Evolutionary conservation across 2,797 vertebrate species (phyloP), one percentile per base, ranked within the genome.

Genomic region (Poecilia gillii): DNA sequence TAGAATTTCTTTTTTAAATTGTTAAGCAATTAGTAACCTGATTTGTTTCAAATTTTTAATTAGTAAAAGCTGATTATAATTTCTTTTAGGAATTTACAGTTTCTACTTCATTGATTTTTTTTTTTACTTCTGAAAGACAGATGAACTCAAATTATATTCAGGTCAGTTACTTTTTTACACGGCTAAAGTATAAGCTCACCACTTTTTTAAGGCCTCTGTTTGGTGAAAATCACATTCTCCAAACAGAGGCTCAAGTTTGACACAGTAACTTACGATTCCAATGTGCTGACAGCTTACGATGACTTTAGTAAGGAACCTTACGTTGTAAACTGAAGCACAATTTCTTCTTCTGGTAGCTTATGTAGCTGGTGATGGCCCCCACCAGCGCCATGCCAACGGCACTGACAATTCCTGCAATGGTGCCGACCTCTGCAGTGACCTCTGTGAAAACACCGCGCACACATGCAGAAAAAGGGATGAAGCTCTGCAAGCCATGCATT

Each of bases 281-380:
- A 20, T 6, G 3, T 6, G 11, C 2, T 20, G 16, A n/a, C 31
- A 9, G 43, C 25, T 46, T 12, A 9, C 2, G 14, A 9, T 13
- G 2, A n/a, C 8, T 51, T 13, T 28, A 71, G 8, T 23, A 11
- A 16, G 3, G 28, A 72, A 80, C 57, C 96, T 97, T 95, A 99
- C 98, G 97, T 74, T 99, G 98, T 87, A 99, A 96, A 85, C 97
- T 93, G 92, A 99, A 99, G 94, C 98, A 99, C 62, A 99, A 93
- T 92, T 99, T 98, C 96, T 99, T 99, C 94, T 99, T 98, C 95
- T 99, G 98, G 93, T 99, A 99, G 73, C 97, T 98, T 89, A 99
- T 97, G 91, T 99, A 99, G 94, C 98, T 97, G 95, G 89, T 96
- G 73, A 99, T 90, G 0, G 97, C 97, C 0, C 97, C 98, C 0